These are phyloP conservation scores for Antennarius maculatus DNA, from an alignment of 2,797 vertebrate genomes.

Conservation along the genomic window DNA sequence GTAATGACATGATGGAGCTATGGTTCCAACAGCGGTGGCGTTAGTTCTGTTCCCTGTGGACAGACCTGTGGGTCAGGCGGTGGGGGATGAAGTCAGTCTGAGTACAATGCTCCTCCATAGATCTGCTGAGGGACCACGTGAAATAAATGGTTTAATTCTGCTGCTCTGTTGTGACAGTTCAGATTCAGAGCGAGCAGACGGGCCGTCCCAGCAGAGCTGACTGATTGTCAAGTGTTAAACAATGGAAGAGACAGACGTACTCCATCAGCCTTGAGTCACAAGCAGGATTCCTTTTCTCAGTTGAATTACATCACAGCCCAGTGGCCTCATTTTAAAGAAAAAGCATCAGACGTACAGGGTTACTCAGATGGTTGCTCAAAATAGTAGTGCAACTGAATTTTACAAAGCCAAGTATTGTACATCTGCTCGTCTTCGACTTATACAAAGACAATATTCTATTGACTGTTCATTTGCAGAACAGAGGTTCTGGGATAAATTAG, in stretches of 20 bases:
- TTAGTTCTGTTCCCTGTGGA: not conserved
- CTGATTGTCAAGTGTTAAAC: not conserved
- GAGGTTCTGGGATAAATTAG: too few relatives aligned
- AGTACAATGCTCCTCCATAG: conserved; percentile 46
- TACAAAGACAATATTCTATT: not conserved
- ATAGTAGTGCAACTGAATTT: not conserved
- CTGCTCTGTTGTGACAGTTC: not conserved
- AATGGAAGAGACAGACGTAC: conserved; percentile 1
- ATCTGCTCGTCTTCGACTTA: not conserved
- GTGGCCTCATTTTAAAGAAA: conserved; percentile 1
- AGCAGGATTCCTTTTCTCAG: not conserved
- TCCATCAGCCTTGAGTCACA: conserved; percentile 21
- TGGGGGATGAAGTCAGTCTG: conserved; percentile 52
- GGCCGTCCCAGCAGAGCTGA: not conserved
- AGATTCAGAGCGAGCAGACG: not conserved
- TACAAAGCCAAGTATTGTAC: not conserved
- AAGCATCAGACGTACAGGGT: conserved; percentile 2
- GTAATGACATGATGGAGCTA: too few relatives aligned
- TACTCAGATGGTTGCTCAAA: not conserved
- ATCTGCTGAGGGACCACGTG: conserved; percentile 4
- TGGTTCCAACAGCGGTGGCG: too few relatives aligned
- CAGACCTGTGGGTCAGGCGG: conserved; percentile 10
- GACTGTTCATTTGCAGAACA: too few relatives aligned
- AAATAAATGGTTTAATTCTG: conserved; percentile 27
- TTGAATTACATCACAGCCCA: not conserved